Evolutionary conservation across 2,888 invertebrate species (phyloP).

Genomic region (Aspidiotus destructor): DNA sequence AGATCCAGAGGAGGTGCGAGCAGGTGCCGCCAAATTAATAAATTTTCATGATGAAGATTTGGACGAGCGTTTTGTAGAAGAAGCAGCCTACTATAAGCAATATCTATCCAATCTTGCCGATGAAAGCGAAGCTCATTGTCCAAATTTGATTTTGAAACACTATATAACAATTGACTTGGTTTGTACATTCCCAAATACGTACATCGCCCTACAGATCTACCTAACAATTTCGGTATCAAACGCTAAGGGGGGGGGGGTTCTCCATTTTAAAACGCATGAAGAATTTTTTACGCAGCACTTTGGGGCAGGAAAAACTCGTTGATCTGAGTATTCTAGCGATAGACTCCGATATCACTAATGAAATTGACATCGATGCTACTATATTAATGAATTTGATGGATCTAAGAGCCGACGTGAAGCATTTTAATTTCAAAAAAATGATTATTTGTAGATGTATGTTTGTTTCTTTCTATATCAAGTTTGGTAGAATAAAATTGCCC

Average conservation of each 20-base stretch:
- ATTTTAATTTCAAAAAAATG: too few species aligned
- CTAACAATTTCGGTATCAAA: slow-evolving; percentile 3
- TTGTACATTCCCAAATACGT: slow-evolving; percentile 1
- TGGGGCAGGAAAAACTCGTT: neutral
- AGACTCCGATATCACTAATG: slow-evolving; percentile 1
- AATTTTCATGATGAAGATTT: too few species aligned
- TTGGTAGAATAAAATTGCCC: too few species aligned
- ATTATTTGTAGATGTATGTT: too few species aligned
- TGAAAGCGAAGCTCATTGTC: neutral
- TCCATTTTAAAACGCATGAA: neutral
- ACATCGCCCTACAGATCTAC: neutral
- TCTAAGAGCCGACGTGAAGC: too few species aligned
- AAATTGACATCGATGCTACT: too few species aligned
- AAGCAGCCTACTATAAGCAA: slow-evolving; percentile 18
- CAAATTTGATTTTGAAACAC: neutral
- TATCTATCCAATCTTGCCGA: neutral
- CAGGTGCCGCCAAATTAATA: too few species aligned
- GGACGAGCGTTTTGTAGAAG: neutral
- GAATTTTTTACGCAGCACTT: slow-evolving; percentile 1
- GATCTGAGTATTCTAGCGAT: slow-evolving; percentile 3
- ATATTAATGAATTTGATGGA: too few species aligned
- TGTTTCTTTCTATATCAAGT: too few species aligned
- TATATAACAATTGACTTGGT: neutral
- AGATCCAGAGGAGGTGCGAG: too few species aligned
- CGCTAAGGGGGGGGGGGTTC: neutral